Evolutionary conservation across 2,113 vertebrate genomes (phyloP).

Genomic region (Hippocampus abdominalis): DNA sequence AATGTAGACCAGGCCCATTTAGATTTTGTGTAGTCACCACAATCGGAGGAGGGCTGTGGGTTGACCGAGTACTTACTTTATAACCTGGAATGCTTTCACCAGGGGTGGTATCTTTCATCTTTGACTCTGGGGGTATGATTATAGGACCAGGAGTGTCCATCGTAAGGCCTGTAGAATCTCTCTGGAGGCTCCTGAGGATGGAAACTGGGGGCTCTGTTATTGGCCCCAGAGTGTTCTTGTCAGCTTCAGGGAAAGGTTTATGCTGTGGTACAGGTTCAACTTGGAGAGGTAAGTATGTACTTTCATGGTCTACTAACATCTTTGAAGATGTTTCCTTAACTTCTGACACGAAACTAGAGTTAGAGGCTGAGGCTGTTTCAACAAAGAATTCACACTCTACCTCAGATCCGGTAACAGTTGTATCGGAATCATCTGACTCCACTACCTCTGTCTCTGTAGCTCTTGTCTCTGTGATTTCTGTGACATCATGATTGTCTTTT

Average conservation of each 20-base stretch:
- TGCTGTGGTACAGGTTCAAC: constrained; percentile 44
- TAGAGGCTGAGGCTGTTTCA: constrained; percentile 21
- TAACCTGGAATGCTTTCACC: constrained; percentile 17
- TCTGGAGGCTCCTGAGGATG: constrained; percentile 25
- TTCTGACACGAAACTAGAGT: constrained; percentile 19
- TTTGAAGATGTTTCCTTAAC: constrained; percentile 30
- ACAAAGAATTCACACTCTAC: constrained; percentile 37
- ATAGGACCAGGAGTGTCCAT: constrained; percentile 42
- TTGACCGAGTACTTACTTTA: constrained; percentile 10
- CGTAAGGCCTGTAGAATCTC: constrained; percentile 17
- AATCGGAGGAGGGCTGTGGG: constrained; percentile 30
- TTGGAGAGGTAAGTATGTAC: constrained; percentile 23
- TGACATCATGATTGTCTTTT: constrained; percentile 40
- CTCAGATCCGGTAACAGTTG: constrained; percentile 56
- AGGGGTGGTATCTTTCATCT: neutral
- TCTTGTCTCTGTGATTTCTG: constrained; percentile 24
- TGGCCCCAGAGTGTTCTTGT: constrained; percentile 39
- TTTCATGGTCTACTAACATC: constrained; percentile 13
- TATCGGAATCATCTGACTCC: constrained; percentile 59
- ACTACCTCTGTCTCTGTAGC: constrained; percentile 13
- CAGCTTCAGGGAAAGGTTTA: constrained; percentile 1
- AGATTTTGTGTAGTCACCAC: constrained; percentile 72
- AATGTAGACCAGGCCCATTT: constrained; percentile 49
- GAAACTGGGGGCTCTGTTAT: constrained; percentile 54
- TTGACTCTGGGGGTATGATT: constrained; percentile 27